Base-by-base conservation (phyloP, 2,113 vertebrate genomes). In the Bostrychus sinensis region DNA sequence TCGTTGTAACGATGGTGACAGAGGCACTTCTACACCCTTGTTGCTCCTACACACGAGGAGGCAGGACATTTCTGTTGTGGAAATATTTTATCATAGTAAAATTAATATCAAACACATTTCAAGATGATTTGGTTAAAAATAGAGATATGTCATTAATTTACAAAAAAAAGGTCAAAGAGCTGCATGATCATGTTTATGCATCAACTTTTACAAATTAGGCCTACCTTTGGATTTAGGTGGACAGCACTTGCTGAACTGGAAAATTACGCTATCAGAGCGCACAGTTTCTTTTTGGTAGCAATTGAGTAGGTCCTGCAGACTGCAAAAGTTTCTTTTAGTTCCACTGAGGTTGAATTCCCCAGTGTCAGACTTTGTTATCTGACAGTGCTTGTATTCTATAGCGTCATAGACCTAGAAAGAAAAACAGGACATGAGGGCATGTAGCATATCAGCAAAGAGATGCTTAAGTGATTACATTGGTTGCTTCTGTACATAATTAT, bases 231-330 rank as follows among this genome's bases (percentile, higher is more conserved):
- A 85, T 85, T 92, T 95, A 56, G 96, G 97, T 7, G 96, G 95
- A 77, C 95, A 98, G 86, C 96, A 96, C 86, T 95, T 95, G 75
- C 84, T 92, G 87, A 99, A 97, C 73, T 97, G 97, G 89, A 99
- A 99, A 86, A 96, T 88, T 58, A 96, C 92, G 46, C 84, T 94
- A 70, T 98, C 95, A 6, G 96, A 97, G 78, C 96, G 95, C 60
- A 99, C 94, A 0, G 95, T 98, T 93, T 99, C 97, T 86, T 95
- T 98, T 78, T 96, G 95, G 89, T 99, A 99, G 86, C 94, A 97
- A 69, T 93, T 93, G 84, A 99, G 92, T 8, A 99, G 92, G 66
- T 98, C 96, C 80, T 93, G 92, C 71, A 98, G 89, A 70, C 86
- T 95, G 80, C 69, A 81, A 73, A 99, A 99, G 84, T 88, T 95